Evolutionary conservation across 2,888 invertebrate genomes (phyloP).

Genomic region (Drosophila algonquin): DNA sequence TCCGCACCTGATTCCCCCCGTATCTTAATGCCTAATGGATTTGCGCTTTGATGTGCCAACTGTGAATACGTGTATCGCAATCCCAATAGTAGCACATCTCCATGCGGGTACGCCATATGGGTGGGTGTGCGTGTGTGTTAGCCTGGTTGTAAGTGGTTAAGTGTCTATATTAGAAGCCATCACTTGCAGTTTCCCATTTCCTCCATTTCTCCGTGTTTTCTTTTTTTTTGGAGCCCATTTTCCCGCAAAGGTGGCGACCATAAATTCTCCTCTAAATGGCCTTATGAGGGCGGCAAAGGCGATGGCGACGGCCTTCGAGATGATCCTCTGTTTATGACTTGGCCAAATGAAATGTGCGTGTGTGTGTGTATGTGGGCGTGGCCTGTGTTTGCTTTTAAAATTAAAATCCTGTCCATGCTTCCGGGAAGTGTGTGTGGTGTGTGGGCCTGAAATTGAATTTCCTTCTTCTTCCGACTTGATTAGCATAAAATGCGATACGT

Average conservation of each 20-base stretch:
- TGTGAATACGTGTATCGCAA: conserved; percentile 48
- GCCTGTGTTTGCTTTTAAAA: conserved; percentile 55
- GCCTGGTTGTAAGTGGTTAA: conserved; percentile 55
- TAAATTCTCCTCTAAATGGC: conserved; percentile 66
- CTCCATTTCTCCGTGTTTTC: neutral
- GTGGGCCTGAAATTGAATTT: conserved; percentile 51
- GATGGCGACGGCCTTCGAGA: conserved; percentile 26
- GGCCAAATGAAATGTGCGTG: conserved; percentile 46
- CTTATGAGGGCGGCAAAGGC: conserved; percentile 40
- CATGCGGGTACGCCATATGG: neutral
- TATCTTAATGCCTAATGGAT: conserved; percentile 70
- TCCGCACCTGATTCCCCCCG: conserved; percentile 23
- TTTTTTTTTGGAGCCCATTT: conserved; percentile 41
- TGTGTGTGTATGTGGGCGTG: neutral
- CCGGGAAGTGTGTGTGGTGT: conserved; percentile 12
- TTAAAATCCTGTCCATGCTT: conserved; percentile 50
- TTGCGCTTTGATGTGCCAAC: conserved; percentile 73
- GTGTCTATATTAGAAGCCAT: conserved; percentile 70
- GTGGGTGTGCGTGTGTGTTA: conserved; percentile 2
- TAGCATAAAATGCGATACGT: conserved; percentile 56
- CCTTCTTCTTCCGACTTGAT: conserved; percentile 40
- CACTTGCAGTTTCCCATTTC: conserved; percentile 57
- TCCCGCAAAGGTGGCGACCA: conserved; percentile 41
- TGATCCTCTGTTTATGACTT: conserved; percentile 64
- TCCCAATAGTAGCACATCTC: conserved; percentile 14